Conservation (phyloP, 2,797 vertebrate genomes). For the Tamandua tetradactyla region DNA sequence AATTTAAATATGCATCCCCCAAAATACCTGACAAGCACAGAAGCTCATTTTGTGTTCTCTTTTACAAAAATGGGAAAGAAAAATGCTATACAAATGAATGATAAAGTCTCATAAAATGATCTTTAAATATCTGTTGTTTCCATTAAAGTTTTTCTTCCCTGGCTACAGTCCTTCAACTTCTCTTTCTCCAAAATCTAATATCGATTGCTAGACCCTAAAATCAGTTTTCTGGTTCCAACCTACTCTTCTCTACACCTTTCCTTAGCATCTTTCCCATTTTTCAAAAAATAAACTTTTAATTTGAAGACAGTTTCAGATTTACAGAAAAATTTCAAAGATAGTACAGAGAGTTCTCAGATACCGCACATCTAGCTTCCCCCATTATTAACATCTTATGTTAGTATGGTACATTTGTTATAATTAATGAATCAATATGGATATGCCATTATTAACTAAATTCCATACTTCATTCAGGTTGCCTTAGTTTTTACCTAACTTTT, state of each 20-base stretch:
- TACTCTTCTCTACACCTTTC: not conserved
- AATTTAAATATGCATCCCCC: not conserved
- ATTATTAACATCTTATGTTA: not conserved
- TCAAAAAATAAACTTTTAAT: not conserved
- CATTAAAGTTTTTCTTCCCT: too few relatives aligned
- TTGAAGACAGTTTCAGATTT: not conserved
- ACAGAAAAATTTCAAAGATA: not conserved
- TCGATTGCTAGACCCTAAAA: not conserved
- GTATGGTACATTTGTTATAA: not conserved
- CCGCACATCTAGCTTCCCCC: not conserved
- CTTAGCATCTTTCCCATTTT: not conserved
- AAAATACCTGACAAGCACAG: not conserved
- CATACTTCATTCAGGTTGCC: not conserved
- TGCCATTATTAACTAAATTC: not conserved
- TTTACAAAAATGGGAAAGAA: slow-evolving; percentile 7
- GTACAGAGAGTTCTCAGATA: not conserved
- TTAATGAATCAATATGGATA: not conserved
- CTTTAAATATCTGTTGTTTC: not conserved
- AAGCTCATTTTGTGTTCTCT: not conserved
- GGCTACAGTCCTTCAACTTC: not conserved
- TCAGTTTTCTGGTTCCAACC: not conserved
- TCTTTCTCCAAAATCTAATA: not conserved
- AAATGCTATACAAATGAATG: not conserved
- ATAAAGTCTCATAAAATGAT: not conserved
- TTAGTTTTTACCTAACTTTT: not conserved